Percentiles rank a stretch among this genome's conserved stretches.
Evolutionary conservation across 2,113 vertebrate genomes (phyloP).

Genomic region (Phalacrocorax pelagicus): DNA sequence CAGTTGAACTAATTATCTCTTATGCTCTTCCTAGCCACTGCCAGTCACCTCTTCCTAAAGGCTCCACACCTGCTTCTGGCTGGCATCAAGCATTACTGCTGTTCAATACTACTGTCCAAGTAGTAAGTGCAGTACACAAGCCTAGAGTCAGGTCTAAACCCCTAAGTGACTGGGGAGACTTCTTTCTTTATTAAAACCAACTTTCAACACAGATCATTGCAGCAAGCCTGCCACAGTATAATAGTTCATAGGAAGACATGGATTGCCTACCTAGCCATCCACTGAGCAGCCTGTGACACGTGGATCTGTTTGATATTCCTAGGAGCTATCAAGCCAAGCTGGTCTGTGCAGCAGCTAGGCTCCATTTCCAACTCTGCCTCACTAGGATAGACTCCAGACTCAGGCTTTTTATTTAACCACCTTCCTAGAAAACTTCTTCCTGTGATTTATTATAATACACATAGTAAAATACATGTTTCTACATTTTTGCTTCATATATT

Average conservation of each 20-base stretch:
- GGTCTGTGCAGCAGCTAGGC: not conserved
- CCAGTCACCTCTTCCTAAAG: not conserved
- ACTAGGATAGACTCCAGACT: not conserved
- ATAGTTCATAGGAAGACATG: not conserved
- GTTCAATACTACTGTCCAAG: not conserved
- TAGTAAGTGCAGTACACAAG: not conserved
- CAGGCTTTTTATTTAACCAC: not conserved
- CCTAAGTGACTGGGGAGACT: not conserved
- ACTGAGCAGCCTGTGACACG: not conserved
- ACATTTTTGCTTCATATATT: not conserved
- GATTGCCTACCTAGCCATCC: not conserved
- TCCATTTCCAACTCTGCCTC: not conserved
- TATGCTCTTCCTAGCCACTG: not conserved
- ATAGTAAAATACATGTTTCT: no score
- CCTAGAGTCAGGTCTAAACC: not conserved
- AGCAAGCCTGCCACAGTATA: not conserved
- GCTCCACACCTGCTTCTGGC: not conserved
- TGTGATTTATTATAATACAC: not conserved
- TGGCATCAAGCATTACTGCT: not conserved
- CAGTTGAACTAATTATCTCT: not conserved
- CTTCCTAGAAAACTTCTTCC: not conserved
- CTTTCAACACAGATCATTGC: not conserved
- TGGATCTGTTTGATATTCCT: not conserved
- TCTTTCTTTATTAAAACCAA: not conserved
- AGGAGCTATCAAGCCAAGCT: not conserved